These are phyloP conservation scores for Drosophila quinaria DNA, from an alignment of 2,888 invertebrate genomes.

Conservation along the genomic window DNA sequence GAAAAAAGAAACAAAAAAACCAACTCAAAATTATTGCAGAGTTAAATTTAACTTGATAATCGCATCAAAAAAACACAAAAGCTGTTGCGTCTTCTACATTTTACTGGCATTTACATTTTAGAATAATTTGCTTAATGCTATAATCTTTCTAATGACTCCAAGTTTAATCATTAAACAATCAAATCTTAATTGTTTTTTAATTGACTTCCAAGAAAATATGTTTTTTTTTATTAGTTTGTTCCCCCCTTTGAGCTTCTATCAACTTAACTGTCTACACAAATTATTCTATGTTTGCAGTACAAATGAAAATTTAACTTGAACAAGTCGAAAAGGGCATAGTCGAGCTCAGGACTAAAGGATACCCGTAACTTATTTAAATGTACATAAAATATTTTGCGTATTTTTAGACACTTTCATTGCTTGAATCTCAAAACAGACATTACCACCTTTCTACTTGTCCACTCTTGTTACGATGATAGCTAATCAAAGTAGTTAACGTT, in stretches of 20 bases:
- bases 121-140: not conserved
- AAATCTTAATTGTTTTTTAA: slow-evolving; percentile 1
- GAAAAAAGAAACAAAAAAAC: not conserved
- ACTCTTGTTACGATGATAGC: too few relatives aligned
- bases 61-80: slow-evolving; percentile 1
- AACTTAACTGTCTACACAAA: not conserved
- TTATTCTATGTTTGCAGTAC: not conserved
- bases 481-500: too few relatives aligned
- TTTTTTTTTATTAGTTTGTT: not conserved
- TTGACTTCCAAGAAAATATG: slow-evolving; percentile 2
- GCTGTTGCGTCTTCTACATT: not conserved
- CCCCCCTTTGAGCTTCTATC: not conserved
- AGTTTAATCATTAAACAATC: not conserved
- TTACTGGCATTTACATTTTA: slow-evolving; percentile 4
- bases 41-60: not conserved
- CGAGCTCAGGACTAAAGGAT: too few relatives aligned
- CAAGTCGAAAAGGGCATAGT: too few relatives aligned
- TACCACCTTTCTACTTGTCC: too few relatives aligned
- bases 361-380: too few relatives aligned
- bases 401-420: too few relatives aligned
- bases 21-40: slow-evolving; percentile 5
- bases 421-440: too few relatives aligned
- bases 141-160: not conserved
- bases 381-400: too few relatives aligned
- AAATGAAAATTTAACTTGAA: too few relatives aligned